phyloP scores from a whole-genome alignment of 1,140 invertebrate genomes.

The Delia radicum region DNA sequence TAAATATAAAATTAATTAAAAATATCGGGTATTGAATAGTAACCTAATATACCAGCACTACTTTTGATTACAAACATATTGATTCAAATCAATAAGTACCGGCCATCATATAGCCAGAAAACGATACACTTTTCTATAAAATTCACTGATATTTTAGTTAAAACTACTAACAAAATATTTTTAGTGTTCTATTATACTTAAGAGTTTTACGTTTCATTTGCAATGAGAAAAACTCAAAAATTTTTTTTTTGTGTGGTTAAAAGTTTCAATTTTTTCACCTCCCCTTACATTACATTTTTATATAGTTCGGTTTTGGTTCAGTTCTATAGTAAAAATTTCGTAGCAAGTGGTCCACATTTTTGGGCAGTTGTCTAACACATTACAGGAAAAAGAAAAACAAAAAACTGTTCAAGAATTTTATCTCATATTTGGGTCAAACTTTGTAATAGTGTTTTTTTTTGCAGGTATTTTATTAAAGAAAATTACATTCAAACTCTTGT shows the following conservation, averaged over 20 bases:
- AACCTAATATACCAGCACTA: no score
- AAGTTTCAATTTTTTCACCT: background rate
- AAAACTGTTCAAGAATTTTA: background rate
- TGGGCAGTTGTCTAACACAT: background rate
- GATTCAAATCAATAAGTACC: no score
- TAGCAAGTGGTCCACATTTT: background rate
- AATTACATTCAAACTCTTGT: background rate
- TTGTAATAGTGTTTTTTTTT: background rate
- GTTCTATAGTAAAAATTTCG: background rate
- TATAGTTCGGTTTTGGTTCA: background rate
- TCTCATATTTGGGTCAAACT: constrained; percentile 22
- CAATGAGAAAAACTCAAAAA: background rate
- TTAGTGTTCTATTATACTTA: no score
- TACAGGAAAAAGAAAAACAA: background rate
- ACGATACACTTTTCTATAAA: no score
- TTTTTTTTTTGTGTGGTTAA: no score
- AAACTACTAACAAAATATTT: no score
- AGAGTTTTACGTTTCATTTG: background rate
- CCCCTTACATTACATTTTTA: background rate
- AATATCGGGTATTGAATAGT: no score
- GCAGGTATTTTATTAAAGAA: background rate
- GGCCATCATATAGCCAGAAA: no score
- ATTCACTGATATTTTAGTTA: no score
- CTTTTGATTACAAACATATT: no score
- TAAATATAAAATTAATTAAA: no score